A percentile compares a stretch with the other conserved stretches of the same genome.
phyloP scores from a whole-genome alignment of 2,113 vertebrate genomes.

The Eupsittula cactorum region DNA sequence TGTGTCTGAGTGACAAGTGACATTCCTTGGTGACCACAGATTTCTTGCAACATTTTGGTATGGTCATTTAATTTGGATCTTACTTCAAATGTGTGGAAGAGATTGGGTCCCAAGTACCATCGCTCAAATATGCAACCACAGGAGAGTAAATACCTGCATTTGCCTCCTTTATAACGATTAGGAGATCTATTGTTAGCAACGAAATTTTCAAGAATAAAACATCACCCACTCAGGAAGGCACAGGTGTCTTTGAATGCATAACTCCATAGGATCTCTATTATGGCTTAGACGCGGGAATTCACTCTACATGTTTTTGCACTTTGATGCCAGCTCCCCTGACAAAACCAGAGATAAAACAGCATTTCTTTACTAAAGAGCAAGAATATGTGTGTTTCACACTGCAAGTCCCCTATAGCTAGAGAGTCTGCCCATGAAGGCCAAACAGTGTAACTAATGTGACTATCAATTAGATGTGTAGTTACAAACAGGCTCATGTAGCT shows the following conservation, averaged over 20 bases:
- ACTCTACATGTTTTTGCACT: neutral
- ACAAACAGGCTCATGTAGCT: neutral
- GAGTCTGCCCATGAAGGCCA: neutral
- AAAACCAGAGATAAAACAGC: neutral
- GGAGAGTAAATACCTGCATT: neutral
- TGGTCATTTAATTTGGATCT: neutral
- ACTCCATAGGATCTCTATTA: neutral
- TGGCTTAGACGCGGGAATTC: neutral
- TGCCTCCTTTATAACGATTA: neutral
- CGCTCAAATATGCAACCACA: neutral
- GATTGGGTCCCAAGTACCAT: neutral
- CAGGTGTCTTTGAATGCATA: neutral
- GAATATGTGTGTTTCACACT: neutral
- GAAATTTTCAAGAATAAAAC: neutral
- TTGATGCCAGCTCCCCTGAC: neutral
- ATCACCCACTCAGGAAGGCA: neutral
- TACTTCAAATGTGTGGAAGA: neutral
- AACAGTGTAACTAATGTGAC: neutral
- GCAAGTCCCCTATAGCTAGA: neutral
- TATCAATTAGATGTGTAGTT: neutral
- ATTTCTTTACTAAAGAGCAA: neutral
- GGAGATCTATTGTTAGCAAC: neutral
- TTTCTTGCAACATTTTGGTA: neutral
- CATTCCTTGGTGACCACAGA: neutral
- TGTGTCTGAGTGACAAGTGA: neutral